These are phyloP conservation scores for Spea bombifrons DNA, from an alignment of 2,113 vertebrate species.

Conservation along the genomic window DNA sequence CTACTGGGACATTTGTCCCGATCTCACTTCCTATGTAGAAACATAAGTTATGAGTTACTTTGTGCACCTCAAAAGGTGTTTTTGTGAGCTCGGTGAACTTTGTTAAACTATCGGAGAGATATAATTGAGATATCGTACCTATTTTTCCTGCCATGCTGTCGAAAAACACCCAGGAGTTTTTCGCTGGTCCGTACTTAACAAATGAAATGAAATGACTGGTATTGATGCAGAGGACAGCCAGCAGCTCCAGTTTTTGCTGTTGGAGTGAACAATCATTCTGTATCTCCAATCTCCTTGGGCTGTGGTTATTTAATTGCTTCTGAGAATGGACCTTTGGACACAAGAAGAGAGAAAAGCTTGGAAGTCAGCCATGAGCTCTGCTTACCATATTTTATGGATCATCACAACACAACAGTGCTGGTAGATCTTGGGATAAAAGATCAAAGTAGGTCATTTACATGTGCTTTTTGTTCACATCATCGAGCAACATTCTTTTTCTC, in stretches of 20 bases:
- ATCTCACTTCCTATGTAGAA: slow-evolving; percentile 61
- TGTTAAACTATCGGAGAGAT: no score
- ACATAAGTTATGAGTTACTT: background rate
- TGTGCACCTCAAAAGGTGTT: background rate
- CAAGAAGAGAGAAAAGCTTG: background rate
- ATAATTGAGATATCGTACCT: slow-evolving; percentile 53
- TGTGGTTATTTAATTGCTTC: slow-evolving; percentile 57
- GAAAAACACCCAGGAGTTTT: slow-evolving; percentile 73
- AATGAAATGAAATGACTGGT: slow-evolving; percentile 79
- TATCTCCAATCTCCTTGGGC: slow-evolving; percentile 48
- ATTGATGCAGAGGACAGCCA: slow-evolving; percentile 75
- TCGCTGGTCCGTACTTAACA: slow-evolving; percentile 65
- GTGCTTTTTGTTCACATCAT: no score
- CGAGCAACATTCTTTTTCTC: no score
- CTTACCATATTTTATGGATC: no score
- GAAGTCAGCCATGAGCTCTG: no score
- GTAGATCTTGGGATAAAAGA: no score
- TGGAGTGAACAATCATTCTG: slow-evolving; percentile 28
- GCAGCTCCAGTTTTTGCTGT: slow-evolving; percentile 64
- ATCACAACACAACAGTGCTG: no score
- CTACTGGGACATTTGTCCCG: slow-evolving; percentile 68
- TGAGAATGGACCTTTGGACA: slow-evolving; percentile 63
- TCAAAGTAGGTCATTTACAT: no score
- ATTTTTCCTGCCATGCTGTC: slow-evolving; percentile 77
- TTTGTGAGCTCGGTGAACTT: no score